Evolutionary conservation across 2,888 invertebrate genomes (phyloP).

Genomic region (Ectropis crepuscularia): DNA sequence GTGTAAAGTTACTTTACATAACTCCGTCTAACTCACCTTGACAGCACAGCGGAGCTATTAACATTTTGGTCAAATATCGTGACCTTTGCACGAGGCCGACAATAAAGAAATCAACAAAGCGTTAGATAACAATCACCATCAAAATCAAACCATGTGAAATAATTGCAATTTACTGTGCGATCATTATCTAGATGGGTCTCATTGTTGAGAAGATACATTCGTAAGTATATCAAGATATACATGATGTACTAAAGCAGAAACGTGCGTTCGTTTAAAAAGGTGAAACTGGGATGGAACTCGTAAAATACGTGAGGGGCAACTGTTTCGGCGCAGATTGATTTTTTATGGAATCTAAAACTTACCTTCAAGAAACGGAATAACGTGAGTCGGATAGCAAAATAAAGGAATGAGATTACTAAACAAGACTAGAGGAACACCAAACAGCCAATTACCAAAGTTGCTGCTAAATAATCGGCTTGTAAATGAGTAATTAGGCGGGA

Average conservation of each 20-base stretch:
- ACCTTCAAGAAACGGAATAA: constrained; percentile 13
- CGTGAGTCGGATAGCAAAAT: not conserved
- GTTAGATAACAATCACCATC: constrained; percentile 41
- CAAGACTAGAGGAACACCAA: constrained; percentile 7
- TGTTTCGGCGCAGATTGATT: not conserved
- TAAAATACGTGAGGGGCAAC: constrained; percentile 16
- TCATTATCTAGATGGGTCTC: not conserved
- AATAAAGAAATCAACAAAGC: constrained; percentile 42
- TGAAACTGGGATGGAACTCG: constrained; percentile 8
- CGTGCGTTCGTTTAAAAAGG: constrained; percentile 19
- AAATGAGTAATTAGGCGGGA: constrained; percentile 56
- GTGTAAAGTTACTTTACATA: constrained; percentile 18
- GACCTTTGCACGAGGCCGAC: constrained; percentile 56
- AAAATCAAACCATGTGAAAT: constrained; percentile 23
- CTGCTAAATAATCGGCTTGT: constrained; percentile 27
- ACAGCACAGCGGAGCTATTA: constrained; percentile 57
- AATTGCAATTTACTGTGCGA: constrained; percentile 4
- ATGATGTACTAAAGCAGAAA: constrained; percentile 1
- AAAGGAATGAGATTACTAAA: constrained; percentile 19
- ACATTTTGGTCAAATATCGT: constrained; percentile 61
- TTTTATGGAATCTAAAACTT: constrained; percentile 14
- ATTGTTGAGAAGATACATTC: constrained; percentile 3
- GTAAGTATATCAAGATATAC: constrained; percentile 7
- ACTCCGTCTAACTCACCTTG: constrained; percentile 52
- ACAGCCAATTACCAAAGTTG: constrained; percentile 17